Percentiles rank a stretch among this genome's conserved stretches.
phyloP scores from a whole-genome alignment of 2,888 invertebrate species.

The Halocaridina rubra region DNA sequence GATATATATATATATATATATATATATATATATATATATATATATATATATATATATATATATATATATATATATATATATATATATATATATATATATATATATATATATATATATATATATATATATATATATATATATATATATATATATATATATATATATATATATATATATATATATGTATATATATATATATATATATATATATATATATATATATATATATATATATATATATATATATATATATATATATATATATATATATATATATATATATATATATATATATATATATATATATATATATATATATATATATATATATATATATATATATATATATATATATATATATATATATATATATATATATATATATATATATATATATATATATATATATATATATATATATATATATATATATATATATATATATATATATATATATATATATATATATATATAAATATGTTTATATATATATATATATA shows the following conservation, averaged over 20 bases:
- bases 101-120: slow-evolving; percentile 5
- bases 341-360: background rate
- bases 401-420: slow-evolving; percentile 4
- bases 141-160: background rate
- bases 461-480: background rate
- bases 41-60: slow-evolving; percentile 8
- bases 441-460: slow-evolving; percentile 1
- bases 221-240: slow-evolving; percentile 8
- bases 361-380: background rate
- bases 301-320: slow-evolving; percentile 2
- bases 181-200: background rate
- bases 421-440: slow-evolving; percentile 8
- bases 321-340: background rate
- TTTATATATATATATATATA: background rate
- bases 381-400: background rate
- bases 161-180: background rate
- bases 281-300: slow-evolving; percentile 4
- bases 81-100: slow-evolving; percentile 8
- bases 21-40: slow-evolving; percentile 8
- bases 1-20: background rate
- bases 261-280: background rate
- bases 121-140: background rate
- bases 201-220: slow-evolving; percentile 8
- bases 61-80: background rate
- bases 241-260: slow-evolving; percentile 1